phyloP scores from a whole-genome alignment of 1,140 invertebrate species.

The Panulirus ornatus region DNA sequence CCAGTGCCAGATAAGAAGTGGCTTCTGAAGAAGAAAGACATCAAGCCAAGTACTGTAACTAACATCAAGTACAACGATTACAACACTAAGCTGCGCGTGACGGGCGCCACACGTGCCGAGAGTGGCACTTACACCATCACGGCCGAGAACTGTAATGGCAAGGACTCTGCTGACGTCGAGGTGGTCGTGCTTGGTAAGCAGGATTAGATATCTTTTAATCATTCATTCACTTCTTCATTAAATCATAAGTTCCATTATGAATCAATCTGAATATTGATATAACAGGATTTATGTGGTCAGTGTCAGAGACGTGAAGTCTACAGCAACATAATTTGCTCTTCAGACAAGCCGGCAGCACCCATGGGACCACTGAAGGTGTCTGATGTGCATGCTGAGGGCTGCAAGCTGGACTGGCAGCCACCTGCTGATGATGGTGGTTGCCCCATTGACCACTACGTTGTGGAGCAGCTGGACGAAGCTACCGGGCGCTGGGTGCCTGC shows the following conservation, averaged over 20 bases:
- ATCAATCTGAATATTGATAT: too few relatives aligned
- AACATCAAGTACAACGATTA: constrained; percentile 83
- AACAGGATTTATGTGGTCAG: too few relatives aligned
- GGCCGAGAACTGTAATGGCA: constrained; percentile 95
- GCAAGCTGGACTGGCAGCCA: constrained; percentile 91
- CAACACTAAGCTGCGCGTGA: constrained; percentile 91
- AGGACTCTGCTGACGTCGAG: constrained; percentile 93
- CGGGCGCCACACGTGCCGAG: constrained; percentile 91
- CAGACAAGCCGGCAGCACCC: constrained; percentile 92
- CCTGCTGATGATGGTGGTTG: constrained; percentile 94
- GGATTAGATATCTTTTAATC: not conserved
- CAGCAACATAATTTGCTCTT: constrained; percentile 29
- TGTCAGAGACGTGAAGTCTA: not conserved
- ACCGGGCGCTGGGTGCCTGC: constrained; percentile 95
- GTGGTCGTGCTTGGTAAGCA: constrained; percentile 90
- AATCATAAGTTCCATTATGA: too few relatives aligned
- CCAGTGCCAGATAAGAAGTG: constrained; percentile 94
- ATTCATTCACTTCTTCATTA: not conserved
- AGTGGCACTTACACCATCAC: constrained; percentile 94
- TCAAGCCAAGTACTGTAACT: constrained; percentile 80
- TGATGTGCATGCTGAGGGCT: constrained; percentile 91
- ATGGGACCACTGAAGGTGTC: constrained; percentile 93
- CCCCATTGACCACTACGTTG: constrained; percentile 93
- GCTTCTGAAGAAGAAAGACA: constrained; percentile 87
- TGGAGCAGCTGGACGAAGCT: constrained; percentile 96